A percentile compares a stretch with the other conserved stretches of the same genome.
These are phyloP conservation scores for Tenthredo distinguenda DNA, from an alignment of 2,888 invertebrate genomes.

Conservation along the genomic window DNA sequence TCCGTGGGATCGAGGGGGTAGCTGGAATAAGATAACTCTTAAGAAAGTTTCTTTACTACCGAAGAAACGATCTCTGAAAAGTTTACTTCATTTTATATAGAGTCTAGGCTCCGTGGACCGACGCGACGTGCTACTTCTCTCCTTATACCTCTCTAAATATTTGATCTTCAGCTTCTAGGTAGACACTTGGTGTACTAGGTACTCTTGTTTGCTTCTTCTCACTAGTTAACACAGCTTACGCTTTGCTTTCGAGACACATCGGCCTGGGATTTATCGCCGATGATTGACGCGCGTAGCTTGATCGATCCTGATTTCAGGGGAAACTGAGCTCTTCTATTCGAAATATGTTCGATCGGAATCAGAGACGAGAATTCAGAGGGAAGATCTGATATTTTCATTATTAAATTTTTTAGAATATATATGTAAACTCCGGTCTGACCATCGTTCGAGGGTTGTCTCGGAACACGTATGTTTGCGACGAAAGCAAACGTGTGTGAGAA, in stretches of 20 bases:
- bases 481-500: background rate
- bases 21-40: conserved; percentile 14
- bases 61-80: conserved; percentile 3
- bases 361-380: background rate
- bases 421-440: background rate
- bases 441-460: background rate
- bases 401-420: background rate
- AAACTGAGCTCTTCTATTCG: background rate
- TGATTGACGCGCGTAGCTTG: too few species aligned
- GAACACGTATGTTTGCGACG: background rate
- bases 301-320: too few species aligned
- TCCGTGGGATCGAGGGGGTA: background rate
- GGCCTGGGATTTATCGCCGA: too few species aligned
- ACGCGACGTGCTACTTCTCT: background rate
- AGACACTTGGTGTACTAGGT: background rate
- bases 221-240: background rate
- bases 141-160: background rate
- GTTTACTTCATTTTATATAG: background rate
- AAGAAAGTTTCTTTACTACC: conserved; percentile 11
- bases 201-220: background rate
- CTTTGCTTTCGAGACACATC: background rate
- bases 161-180: background rate
- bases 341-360: background rate
- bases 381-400: background rate
- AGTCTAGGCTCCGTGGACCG: background rate